phyloP scores from a whole-genome alignment of 2,888 invertebrate genomes.

The Apodemia duryi region DNA sequence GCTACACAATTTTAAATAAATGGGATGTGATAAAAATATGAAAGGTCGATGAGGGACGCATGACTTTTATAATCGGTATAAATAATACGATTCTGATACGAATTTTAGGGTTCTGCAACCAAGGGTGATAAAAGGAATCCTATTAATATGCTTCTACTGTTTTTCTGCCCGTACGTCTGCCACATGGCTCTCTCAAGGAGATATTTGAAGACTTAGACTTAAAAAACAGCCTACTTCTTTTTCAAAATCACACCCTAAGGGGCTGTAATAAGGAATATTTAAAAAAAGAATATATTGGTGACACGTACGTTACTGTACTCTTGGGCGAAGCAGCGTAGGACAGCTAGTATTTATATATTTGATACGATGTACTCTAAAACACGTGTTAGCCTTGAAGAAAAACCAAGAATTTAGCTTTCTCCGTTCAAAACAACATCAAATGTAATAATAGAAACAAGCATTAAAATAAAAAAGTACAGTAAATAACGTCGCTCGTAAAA shows the following conservation, averaged over 20 bases:
- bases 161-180: no score
- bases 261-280: no score
- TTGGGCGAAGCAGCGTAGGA: no score
- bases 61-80: slow-evolving; percentile 22
- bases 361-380: background rate
- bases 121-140: no score
- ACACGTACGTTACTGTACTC: no score
- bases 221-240: no score
- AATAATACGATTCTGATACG: background rate
- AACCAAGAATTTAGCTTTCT: slow-evolving; percentile 10
- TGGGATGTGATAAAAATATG: slow-evolving; percentile 20
- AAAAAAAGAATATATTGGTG: no score
- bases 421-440: slow-evolving; percentile 11
- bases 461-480: slow-evolving; percentile 5
- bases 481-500: slow-evolving; percentile 5
- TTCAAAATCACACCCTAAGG: no score
- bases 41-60: background rate
- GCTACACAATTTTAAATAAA: slow-evolving; percentile 24
- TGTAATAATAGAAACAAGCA: slow-evolving; percentile 7
- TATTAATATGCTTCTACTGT: no score
- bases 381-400: background rate
- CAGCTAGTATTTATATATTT: background rate
- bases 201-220: no score
- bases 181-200: no score
- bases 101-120: no score